phyloP scores from a whole-genome alignment of 2,797 vertebrate species.

The Megaceryle alcyon region DNA sequence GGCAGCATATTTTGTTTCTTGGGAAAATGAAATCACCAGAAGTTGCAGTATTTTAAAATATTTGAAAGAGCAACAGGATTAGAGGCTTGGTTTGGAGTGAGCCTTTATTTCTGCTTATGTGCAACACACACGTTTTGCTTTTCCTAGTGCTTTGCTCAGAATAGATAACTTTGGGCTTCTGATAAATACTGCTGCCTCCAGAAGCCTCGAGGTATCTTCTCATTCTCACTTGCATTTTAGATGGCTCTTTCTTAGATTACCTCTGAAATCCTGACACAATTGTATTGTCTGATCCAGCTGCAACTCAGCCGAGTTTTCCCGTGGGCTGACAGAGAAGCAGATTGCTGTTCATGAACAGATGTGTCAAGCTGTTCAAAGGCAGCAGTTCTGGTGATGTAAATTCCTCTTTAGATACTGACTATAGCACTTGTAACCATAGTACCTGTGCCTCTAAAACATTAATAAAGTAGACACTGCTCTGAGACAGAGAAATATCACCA shows the following conservation, averaged over 20 bases:
- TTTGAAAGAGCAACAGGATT: neutral
- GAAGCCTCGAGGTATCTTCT: constrained; percentile 11
- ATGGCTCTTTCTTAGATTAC: constrained; percentile 7
- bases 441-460: constrained; percentile 33
- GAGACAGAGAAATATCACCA: neutral
- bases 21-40: neutral
- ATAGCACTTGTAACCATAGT: constrained; percentile 9
- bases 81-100: neutral
- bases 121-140: neutral
- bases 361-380: constrained; percentile 45
- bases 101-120: neutral
- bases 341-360: constrained; percentile 25
- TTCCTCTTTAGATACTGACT: constrained; percentile 36
- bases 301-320: constrained; percentile 3
- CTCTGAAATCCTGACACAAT: constrained; percentile 18
- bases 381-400: neutral
- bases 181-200: constrained; percentile 15
- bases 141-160: neutral
- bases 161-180: constrained; percentile 2
- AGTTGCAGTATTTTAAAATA: constrained; percentile 27
- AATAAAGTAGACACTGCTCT: neutral
- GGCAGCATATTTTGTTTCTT: neutral
- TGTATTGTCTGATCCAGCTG: constrained; percentile 32
- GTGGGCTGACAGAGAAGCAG: constrained; percentile 8
- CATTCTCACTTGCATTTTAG: constrained; percentile 16